Base-by-base conservation (phyloP, 2,113 vertebrate genomes). In the Cettia cetti region DNA sequence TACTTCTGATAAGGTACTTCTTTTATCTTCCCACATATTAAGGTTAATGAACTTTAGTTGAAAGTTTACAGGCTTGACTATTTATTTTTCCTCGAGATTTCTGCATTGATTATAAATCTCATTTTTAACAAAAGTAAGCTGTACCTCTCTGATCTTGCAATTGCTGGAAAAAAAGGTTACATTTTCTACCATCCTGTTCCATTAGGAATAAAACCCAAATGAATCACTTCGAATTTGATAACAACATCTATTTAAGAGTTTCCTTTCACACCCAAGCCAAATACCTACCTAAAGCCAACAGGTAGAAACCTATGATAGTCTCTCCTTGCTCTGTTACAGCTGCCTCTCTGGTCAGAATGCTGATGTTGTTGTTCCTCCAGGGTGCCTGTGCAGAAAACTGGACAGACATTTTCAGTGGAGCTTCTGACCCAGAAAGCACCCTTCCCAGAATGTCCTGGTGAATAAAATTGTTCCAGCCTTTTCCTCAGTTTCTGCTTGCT, bases 361-460 rank as follows among this genome's bases (percentile, higher is more conserved):
- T 98, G 82, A 98, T 95, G 96, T 98, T 99, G 89, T 99, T 99
- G 96, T 98, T 98, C 96, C 98, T 98, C 98, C 98, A 98, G n/a
- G 97, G 98, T 80, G 98, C 98, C 96, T 98, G 98, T 56, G 96
- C 53, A 90, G 98, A 98, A 91, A 96, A 91, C 65, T 96, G 98
- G 60, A 98, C 74, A 52, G 98, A 98, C 98, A 98, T 98, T 96
- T 98, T 98, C 97, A 89, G 61, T 9, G 1, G 21, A 76, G 53
- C 10, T 92, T 53, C 88, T 82, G 81, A 75, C 60, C 37, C 77
- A 83, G 87, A 86, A 93, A 83, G 82, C 72, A 54, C 59, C 30
- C 92, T 92, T 87, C 71, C 60, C 95, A 89, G 91, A 94, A 83
- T 2, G 40, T 75, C 59, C 33, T 15, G 10, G 42, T 1, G 9